Percentiles rank a stretch among this genome's conserved stretches.
Evolutionary conservation across 2,113 vertebrate species (phyloP).

Genomic region (Corythornis madagascariensis): DNA sequence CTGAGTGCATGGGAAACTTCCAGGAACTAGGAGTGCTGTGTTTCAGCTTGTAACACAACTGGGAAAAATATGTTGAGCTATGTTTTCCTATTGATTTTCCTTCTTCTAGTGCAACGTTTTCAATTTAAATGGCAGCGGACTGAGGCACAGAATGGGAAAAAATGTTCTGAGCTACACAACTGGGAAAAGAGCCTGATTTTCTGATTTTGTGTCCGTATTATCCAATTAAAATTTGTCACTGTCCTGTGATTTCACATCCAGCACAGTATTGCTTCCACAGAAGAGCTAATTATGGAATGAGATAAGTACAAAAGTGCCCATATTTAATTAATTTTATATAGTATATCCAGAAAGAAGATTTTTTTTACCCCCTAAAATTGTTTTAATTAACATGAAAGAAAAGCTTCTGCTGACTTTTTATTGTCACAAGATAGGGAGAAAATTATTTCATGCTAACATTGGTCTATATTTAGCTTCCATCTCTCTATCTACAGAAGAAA

Average conservation of each 20-base stretch:
- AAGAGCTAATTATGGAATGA: conserved; percentile 43
- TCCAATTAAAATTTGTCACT: conserved; percentile 55
- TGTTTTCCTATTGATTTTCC: conserved; percentile 45
- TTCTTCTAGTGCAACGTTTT: conserved; percentile 19
- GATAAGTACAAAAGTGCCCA: conserved; percentile 19
- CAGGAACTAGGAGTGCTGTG: not conserved
- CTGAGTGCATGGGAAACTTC: not conserved
- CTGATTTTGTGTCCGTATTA: conserved; percentile 29
- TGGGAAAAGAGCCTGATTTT: conserved; percentile 54
- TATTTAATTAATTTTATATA: conserved; percentile 54
- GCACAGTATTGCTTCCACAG: conserved; percentile 6
- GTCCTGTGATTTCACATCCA: conserved; percentile 52
- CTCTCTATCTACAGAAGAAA: conserved; percentile 29
- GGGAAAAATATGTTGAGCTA: not conserved
- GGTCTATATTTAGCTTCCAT: conserved; percentile 8
- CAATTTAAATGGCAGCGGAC: conserved; percentile 47
- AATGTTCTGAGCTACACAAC: conserved; percentile 19
- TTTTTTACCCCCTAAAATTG: not conserved
- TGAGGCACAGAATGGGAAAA: not conserved
- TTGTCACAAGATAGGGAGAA: conserved; percentile 26
- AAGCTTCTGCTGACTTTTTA: conserved; percentile 45
- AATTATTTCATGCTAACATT: conserved; percentile 16
- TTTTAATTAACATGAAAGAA: conserved; percentile 57
- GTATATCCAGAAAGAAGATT: not conserved
- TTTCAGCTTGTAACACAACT: not conserved